Evolutionary conservation across 1,140 invertebrate species (phyloP), one percentile per base, ranked within the genome.

Genomic region (Oncopodura yosiiana): DNA sequence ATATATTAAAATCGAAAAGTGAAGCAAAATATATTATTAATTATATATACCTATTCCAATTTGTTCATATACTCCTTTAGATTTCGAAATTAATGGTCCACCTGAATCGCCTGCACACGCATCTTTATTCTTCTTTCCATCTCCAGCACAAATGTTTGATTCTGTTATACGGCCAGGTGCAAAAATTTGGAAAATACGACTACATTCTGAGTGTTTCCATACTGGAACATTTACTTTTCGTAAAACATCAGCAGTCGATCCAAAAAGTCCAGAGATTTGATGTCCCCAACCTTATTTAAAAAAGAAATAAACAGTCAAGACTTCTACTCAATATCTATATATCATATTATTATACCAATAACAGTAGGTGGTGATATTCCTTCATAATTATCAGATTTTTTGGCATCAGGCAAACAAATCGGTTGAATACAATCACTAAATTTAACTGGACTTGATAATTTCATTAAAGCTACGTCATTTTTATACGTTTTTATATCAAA

Each of bases 71-170:
- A 26, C 14, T 53, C 42, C 44, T 30, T n/a, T 43, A 18, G 38
- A n/a, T 16, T 37, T 38, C 3, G 30, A 23, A 12, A 58, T 39
- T 29, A 52, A 23, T 27, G 56, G 52, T 8, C 54, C 54, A 4
- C 59, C 59, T 27, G 21, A 30, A 32, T 61, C 59, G 12, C 59
- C 58, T 53, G 50, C 36, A 46, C 59, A 61, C 1, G 59, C 59
- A 21, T 61, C 59, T 34, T 61, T 61, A 38, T 57, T 61, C 36
- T 42, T 51, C 34, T 39, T 56, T 21, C 59, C 59, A 39, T 61
- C 59, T 37, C 59, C 59, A 49, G 59, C 59, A 42, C 59, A 61
- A 32, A 61, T 51, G 30, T 53, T 48, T 1, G 21, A 24, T 9
- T 37, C 29, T 18, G 38, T 32, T 9, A 61, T 6, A 29, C 59